These are phyloP conservation scores for Scelioninae gen. 2 DNA, from an alignment of 2,888 invertebrate species.

Conservation along the genomic window DNA sequence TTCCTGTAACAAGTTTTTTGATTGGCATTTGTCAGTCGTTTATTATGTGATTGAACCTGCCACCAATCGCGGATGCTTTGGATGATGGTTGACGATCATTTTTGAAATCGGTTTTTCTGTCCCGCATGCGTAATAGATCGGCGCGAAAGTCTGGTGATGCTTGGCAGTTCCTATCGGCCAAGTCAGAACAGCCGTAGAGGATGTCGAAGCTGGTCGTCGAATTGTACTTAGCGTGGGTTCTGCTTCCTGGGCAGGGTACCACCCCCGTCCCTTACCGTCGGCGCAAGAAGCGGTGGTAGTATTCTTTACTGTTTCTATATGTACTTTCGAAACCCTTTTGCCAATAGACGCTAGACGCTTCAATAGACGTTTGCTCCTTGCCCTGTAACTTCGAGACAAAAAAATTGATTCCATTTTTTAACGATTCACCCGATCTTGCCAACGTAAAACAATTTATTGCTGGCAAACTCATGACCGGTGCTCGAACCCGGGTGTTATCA, in stretches of 20 bases:
- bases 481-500: background rate
- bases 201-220: slow-evolving; percentile 71
- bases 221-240: slow-evolving; percentile 70
- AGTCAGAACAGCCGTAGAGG: slow-evolving; percentile 65
- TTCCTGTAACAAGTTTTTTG: no score
- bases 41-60: slow-evolving; percentile 6
- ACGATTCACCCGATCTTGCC: slow-evolving; percentile 2
- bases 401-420: slow-evolving; percentile 6
- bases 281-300: slow-evolving; percentile 72
- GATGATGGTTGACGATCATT: slow-evolving; percentile 46
- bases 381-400: slow-evolving; percentile 14
- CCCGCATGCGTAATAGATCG: slow-evolving; percentile 58
- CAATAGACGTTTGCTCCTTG: slow-evolving; percentile 22
- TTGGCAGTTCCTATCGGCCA: slow-evolving; percentile 67
- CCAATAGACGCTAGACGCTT: slow-evolving; percentile 58
- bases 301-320: slow-evolving; percentile 57
- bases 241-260: slow-evolving; percentile 69
- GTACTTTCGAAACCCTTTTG: slow-evolving; percentile 32
- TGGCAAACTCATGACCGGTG: background rate
- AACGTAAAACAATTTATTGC: slow-evolving; percentile 14
- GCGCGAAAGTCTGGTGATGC: slow-evolving; percentile 61
- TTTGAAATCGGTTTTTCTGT: slow-evolving; percentile 52
- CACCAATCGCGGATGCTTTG: slow-evolving; percentile 23
- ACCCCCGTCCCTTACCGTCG: slow-evolving; percentile 65
- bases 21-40: no score